Evolutionary conservation across 2,113 vertebrate genomes (phyloP), one percentile per base, ranked within the genome.

Genomic region (Campylorhamphus procurvoides): DNA sequence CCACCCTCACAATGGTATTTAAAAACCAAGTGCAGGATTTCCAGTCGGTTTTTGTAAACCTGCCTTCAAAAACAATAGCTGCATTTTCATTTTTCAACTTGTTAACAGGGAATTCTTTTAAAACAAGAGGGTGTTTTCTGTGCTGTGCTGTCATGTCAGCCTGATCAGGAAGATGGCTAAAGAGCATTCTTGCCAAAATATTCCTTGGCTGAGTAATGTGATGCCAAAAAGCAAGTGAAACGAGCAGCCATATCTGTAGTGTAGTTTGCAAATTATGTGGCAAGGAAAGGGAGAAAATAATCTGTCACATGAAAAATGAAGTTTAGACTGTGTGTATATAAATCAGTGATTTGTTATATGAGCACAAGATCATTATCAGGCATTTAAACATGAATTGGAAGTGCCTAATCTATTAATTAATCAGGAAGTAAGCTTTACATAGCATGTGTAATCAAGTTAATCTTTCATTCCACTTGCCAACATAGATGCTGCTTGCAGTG

Each of bases 211-310:
- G 64, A 87, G 62, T 58, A 79, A 87, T 76, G 55, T 56, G 59
- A 74, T 92, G 94, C 93, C 86, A 89, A 73, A 93, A 93, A 84
- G 33, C 87, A 63, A 90, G 63, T 63, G 84, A 93, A 94, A 62
- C 28, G 55, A 86, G 73, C 64, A 87, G 72, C 76, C 91, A 2
- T 84, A 39, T 90, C 74, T 92, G 86, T 66, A 90, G 53, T 18
- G n/a, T 33, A 79, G 93, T 94, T 96, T 93, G 94, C 88, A 96
- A 96, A 96, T 96, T 52, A 59, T 47, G 62, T 96, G 83, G 90
- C 90, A 93, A 84, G 78, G 55, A 74, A 90, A 88, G 87, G 89
- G 87, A 91, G 92, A 95, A 96, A 92, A 86, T 92, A 89, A 96
- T 96, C 78, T 93, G 95, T 93, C 90, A 90, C 64, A 80, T 92